Evolutionary conservation across 1,140 invertebrate species (phyloP).

Genomic region (Eciton burchellii): DNA sequence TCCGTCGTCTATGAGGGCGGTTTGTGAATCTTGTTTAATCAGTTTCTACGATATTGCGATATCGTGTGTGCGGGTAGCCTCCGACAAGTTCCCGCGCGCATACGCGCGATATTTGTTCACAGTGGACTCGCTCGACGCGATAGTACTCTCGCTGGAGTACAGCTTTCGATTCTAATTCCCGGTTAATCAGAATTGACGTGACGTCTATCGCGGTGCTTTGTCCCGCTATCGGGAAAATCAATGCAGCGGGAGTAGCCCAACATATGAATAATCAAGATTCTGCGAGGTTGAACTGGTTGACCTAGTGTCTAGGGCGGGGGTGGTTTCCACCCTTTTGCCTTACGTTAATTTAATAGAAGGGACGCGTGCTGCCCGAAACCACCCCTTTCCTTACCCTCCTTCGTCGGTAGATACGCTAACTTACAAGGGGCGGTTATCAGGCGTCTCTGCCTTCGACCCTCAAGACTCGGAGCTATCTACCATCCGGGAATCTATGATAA

Average conservation of each 20-base stretch:
- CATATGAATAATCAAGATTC: conserved; percentile 65
- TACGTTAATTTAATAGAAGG: conserved; percentile 84
- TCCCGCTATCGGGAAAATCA: conserved; percentile 41
- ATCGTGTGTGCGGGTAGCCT: conserved; percentile 72
- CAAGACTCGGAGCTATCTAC: conserved; percentile 82
- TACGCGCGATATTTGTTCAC: conserved; percentile 38
- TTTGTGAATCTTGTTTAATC: conserved; percentile 70
- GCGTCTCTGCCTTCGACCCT: conserved; percentile 78
- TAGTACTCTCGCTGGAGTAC: background rate
- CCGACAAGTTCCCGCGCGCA: conserved; percentile 22
- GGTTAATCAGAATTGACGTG: background rate
- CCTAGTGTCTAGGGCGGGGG: conserved; percentile 73
- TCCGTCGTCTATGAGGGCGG: conserved; percentile 67
- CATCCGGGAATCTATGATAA: conserved; percentile 79
- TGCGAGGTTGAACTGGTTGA: conserved; percentile 75
- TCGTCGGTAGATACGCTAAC: conserved; percentile 78
- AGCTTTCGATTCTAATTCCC: conserved; percentile 22
- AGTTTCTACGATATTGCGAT: conserved; percentile 61
- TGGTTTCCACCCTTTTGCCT: conserved; percentile 80
- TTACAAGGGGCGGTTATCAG: conserved; percentile 83
- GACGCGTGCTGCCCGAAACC: conserved; percentile 79
- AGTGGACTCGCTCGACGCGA: conserved; percentile 5
- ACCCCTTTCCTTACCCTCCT: conserved; percentile 74
- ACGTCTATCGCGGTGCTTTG: background rate
- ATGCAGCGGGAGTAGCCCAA: conserved; percentile 13